Conservation (phyloP, 2,888 invertebrate genomes). For the Drosophila tripunctata region DNA sequence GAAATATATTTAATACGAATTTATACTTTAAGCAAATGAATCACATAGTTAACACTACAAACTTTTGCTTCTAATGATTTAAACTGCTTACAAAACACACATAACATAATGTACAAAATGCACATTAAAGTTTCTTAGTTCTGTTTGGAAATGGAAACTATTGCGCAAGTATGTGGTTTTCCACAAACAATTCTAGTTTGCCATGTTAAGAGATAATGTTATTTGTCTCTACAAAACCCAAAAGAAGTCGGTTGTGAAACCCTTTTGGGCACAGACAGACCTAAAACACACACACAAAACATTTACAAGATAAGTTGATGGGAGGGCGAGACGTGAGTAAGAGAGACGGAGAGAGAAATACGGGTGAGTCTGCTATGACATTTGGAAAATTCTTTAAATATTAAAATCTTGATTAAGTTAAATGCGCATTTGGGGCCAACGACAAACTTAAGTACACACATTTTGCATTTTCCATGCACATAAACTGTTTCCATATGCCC, state of each 20-base stretch:
- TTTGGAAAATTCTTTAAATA: conserved; percentile 78
- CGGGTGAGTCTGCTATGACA: conserved; percentile 17
- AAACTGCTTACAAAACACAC: conserved; percentile 31
- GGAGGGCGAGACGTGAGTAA: background rate
- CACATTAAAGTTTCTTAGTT: conserved; percentile 23
- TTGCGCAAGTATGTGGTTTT: conserved; percentile 58
- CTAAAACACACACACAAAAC: conserved; percentile 6
- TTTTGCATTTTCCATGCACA: conserved; percentile 57
- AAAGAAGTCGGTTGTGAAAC: conserved; percentile 25
- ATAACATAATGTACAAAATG: conserved; percentile 45
- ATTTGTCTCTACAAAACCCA: conserved; percentile 40
- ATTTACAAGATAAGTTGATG: conserved; percentile 29
- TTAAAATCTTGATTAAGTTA: conserved; percentile 83
- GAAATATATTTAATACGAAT: too few species aligned
- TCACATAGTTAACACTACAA: too few species aligned
- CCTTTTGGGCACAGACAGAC: conserved; percentile 40
- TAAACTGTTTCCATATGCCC: conserved; percentile 59
- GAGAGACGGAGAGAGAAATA: background rate
- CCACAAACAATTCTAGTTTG: conserved; percentile 70
- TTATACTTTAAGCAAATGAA: too few species aligned
- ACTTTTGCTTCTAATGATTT: conserved; percentile 7
- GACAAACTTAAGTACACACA: conserved; percentile 59
- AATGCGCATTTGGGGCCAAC: conserved; percentile 76
- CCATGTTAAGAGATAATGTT: conserved; percentile 63
- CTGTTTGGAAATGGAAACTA: conserved; percentile 21